These are phyloP conservation scores for Acarapis woodi DNA, from an alignment of 1,140 invertebrate species.

Conservation along the genomic window DNA sequence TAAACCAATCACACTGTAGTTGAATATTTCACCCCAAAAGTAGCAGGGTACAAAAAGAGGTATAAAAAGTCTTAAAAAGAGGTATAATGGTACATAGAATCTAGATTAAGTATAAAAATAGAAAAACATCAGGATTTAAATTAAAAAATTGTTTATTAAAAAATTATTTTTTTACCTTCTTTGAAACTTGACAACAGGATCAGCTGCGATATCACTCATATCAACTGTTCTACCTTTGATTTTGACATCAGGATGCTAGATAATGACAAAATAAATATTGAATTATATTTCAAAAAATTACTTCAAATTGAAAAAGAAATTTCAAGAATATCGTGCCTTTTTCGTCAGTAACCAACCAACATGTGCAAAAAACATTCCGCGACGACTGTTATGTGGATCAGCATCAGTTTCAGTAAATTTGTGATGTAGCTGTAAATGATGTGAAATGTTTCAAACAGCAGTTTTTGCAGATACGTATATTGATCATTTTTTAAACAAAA, in stretches of 20 bases:
- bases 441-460: too few species aligned
- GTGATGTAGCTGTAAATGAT: too few species aligned
- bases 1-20: neutral
- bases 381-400: conserved; percentile 71
- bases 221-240: conserved; percentile 57
- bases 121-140: conserved; percentile 66
- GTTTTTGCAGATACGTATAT: too few species aligned
- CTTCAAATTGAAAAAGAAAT: too few species aligned
- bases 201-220: conserved; percentile 49
- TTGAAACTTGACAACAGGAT: conserved; percentile 59
- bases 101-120: neutral
- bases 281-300: too few species aligned
- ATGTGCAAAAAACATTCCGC: conserved; percentile 85
- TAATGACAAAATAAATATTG: too few species aligned
- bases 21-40: neutral
- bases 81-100: conserved; percentile 1
- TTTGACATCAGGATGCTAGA: conserved; percentile 63
- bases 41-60: neutral
- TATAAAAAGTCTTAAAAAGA: neutral
- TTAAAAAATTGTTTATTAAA: too few species aligned
- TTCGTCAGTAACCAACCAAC: conserved; percentile 68
- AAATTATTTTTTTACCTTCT: conserved; percentile 22
- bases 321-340: too few species aligned
- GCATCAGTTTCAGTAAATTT: conserved; percentile 84
- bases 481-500: too few species aligned